Base-by-base conservation (phyloP, 2,797 vertebrate genomes). In the Arnoldichthys spilopterus region DNA sequence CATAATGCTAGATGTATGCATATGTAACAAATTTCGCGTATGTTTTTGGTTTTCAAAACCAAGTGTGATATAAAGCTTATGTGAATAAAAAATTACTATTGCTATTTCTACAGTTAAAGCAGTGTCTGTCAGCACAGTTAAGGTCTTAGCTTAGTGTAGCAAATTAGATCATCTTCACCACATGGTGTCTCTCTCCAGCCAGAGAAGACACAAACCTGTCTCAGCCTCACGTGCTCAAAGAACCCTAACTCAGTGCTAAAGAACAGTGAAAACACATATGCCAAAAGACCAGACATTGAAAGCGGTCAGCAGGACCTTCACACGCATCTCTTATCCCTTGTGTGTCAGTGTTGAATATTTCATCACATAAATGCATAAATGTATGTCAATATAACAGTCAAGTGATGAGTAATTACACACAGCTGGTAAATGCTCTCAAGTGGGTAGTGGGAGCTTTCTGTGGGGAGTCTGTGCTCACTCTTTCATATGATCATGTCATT, bases 101-200 rank as follows among this genome's bases (percentile, higher is more conserved):
- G 15, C 8, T 22, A 28, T 37, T n/a, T 26, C 22, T 47, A 22
- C 11, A 8, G 32, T 15, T 4, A 56, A 51, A 13, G 53, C 37
- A n/a, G 28, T 28, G 30, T 34, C n/a, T 61, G n/a, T 37, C 22
- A 63, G 5, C 34, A 28, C n/a, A 49, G 40, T 4, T 15, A 40
- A 30, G 34, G 20, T 66, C 32, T 80, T 86, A 86, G 74, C 81
- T 87, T 75, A 71, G 77, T 73, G 53, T 68, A 84, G 85, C 86
- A 90, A 90, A 87, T 89, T 85, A 87, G 90, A 85, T 90, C 89
- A 87, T 91, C 90, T 79, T 93, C 91, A 91, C 94, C 94, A 93
- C 94, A 93, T 93, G 94, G 93, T 92, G 93, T 95, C 93, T 94
- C 94, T 93, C 92, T 94, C 91, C 91, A 91, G 90, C 93, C 89